A percentile compares a stretch with the other conserved stretches of the same genome.
Evolutionary conservation across 2,113 vertebrate genomes (phyloP).

Genomic region (Platichthys flesus): DNA sequence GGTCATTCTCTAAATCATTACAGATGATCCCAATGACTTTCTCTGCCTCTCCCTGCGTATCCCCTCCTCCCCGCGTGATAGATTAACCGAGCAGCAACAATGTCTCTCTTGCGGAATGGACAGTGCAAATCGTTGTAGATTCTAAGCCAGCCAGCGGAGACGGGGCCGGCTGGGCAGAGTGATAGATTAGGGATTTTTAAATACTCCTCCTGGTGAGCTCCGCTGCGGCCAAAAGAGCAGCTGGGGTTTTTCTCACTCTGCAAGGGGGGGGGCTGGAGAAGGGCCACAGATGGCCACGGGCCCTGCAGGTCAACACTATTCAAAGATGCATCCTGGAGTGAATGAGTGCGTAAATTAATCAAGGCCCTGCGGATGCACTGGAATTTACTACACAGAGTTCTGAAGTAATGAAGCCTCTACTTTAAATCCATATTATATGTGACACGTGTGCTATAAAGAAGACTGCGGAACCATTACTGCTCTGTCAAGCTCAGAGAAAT

Average conservation of each 20-base stretch:
- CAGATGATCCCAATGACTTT: conserved; percentile 56
- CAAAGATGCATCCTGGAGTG: conserved; percentile 62
- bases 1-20: conserved; percentile 57
- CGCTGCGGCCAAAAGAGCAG: conserved; percentile 70
- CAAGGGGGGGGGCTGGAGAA: conserved; percentile 28
- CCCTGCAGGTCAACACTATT: conserved; percentile 64
- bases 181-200: conserved; percentile 79
- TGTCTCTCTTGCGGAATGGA: conserved; percentile 55
- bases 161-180: conserved; percentile 61
- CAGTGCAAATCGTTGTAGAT: conserved; percentile 57
- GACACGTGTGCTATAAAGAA: conserved; percentile 39
- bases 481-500: conserved; percentile 36
- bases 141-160: conserved; percentile 56
- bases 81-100: conserved; percentile 52
- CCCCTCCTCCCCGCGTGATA: conserved; percentile 32
- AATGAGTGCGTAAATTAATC: conserved; percentile 56
- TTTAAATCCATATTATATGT: conserved; percentile 62
- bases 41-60: conserved; percentile 3
- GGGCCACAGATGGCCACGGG: conserved; percentile 69
- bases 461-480: conserved; percentile 17
- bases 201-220: conserved; percentile 72
- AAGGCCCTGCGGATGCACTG: conserved; percentile 26
- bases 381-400: conserved; percentile 32
- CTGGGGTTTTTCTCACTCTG: conserved; percentile 68
- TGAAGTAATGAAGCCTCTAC: conserved; percentile 37